Conservation (phyloP, 2,888 invertebrate species). For the Lysandra coridon region DNA sequence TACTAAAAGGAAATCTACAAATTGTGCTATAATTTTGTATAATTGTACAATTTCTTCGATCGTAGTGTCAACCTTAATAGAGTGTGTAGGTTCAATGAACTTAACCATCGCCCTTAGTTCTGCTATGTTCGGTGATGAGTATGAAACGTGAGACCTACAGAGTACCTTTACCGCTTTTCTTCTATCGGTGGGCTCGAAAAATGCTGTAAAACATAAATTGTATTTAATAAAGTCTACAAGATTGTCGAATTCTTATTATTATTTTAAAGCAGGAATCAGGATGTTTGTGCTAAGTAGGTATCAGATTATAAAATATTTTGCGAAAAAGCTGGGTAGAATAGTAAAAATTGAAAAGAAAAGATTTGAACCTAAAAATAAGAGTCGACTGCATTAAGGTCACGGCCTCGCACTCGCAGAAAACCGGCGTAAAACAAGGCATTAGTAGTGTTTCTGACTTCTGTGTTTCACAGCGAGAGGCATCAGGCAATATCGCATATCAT, state of each 20-base stretch:
- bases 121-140: conserved; percentile 89
- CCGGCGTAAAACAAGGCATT: background rate
- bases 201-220: conserved; percentile 82
- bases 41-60: conserved; percentile 54
- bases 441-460: too few relatives aligned
- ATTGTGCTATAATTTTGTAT: conserved; percentile 62
- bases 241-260: too few relatives aligned
- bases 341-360: too few relatives aligned
- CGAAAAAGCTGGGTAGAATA: too few relatives aligned
- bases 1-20: conserved; percentile 80
- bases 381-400: background rate
- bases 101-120: conserved; percentile 86
- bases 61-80: conserved; percentile 44
- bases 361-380: background rate
- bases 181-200: conserved; percentile 94
- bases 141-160: conserved; percentile 67
- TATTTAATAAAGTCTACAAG: background rate
- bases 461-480: too few relatives aligned
- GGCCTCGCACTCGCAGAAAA: background rate
- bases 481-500: too few relatives aligned
- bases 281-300: too few relatives aligned
- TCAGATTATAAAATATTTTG: too few relatives aligned
- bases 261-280: too few relatives aligned
- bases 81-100: conserved; percentile 58
- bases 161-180: conserved; percentile 88